Evolutionary conservation across 2,113 vertebrate species (phyloP).

Genomic region (Malurus cyaneus): DNA sequence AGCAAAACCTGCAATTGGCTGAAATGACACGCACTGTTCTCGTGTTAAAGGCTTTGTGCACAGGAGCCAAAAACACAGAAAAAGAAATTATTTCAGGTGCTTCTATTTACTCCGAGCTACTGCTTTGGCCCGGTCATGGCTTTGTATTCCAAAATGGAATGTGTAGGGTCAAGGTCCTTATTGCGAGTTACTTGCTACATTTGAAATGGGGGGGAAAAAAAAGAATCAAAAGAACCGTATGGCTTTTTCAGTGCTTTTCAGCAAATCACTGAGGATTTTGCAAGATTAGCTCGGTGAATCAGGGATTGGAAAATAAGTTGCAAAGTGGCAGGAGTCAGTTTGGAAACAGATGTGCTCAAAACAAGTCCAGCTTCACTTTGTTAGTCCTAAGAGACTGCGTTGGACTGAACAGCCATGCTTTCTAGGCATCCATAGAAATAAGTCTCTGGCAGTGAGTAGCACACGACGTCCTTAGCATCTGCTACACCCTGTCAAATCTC

Average conservation of each 20-base stretch:
- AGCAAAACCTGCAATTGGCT: constrained; percentile 16
- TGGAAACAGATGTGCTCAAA: neutral
- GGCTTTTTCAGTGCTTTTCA: neutral
- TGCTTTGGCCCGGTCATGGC: neutral
- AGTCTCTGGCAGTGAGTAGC: neutral
- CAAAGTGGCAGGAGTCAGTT: neutral
- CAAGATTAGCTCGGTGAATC: neutral
- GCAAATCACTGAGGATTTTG: neutral
- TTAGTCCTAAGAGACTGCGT: neutral
- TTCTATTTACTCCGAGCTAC: neutral
- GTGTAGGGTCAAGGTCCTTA: neutral
- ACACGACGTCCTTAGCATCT: neutral
- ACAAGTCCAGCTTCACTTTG: neutral
- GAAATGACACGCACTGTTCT: neutral
- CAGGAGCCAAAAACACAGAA: neutral
- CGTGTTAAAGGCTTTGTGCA: neutral
- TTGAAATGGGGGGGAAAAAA: neutral
- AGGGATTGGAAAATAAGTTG: neutral
- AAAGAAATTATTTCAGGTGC: constrained; percentile 40
- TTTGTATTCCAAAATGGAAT: neutral
- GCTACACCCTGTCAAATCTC: neutral
- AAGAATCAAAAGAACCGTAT: neutral
- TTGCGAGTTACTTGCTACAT: neutral
- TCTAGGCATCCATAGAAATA: neutral
- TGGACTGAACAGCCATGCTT: neutral